Conservation (phyloP, 2,113 vertebrate species). For the Nestor notabilis region DNA sequence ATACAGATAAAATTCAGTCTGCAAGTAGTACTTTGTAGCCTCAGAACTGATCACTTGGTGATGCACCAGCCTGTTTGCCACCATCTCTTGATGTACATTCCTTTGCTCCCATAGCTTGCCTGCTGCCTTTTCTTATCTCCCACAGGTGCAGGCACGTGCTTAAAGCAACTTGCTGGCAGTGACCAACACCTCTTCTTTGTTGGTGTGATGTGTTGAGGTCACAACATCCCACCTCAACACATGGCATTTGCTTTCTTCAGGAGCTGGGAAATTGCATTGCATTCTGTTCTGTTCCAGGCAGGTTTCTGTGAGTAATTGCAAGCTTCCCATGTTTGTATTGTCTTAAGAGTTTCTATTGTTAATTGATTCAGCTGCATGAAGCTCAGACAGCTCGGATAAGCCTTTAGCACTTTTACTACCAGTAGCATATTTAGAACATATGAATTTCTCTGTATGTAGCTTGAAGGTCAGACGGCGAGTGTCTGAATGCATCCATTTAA, state of each 20-base stretch:
- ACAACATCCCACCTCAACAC: not conserved
- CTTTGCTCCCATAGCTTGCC: not conserved
- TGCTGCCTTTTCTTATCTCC: not conserved
- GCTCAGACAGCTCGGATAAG: not conserved
- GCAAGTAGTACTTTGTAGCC: not conserved
- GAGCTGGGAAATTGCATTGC: not conserved
- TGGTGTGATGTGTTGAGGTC: not conserved
- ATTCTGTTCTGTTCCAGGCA: not conserved
- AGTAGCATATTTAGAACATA: not conserved
- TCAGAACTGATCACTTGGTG: not conserved
- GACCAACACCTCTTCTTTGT: not conserved
- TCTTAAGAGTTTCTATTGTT: not conserved
- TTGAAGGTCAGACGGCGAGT: not conserved
- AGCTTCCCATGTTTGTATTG: not conserved
- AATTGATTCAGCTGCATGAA: not conserved
- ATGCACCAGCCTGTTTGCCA: not conserved
- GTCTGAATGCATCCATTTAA: slow-evolving; percentile 5
- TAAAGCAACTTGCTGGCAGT: not conserved
- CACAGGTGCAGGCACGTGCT: not conserved
- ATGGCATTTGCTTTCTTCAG: not conserved
- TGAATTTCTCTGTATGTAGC: not conserved
- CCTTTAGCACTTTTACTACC: not conserved
- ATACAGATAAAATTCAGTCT: not conserved
- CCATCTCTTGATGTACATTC: not conserved
- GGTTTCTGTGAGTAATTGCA: not conserved